Conservation (phyloP, 2,888 invertebrate species). For the Drosophila stalkeri region DNA sequence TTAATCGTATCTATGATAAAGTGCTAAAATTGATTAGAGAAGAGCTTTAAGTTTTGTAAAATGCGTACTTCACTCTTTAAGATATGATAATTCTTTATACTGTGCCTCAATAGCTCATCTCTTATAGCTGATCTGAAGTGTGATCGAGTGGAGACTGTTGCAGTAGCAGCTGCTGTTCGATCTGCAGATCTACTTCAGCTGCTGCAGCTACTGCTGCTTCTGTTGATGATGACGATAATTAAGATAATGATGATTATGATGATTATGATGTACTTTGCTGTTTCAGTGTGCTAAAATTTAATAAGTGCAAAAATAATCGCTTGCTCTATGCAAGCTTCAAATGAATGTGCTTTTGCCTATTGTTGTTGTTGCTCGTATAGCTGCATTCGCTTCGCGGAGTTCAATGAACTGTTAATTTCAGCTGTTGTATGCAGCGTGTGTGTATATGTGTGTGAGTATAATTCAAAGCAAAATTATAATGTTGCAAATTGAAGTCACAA, state of each 20-base stretch:
- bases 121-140: slow-evolving; percentile 35
- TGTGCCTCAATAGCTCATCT: slow-evolving; percentile 29
- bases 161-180: slow-evolving; percentile 40
- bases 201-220: neutral
- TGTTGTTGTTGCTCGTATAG: slow-evolving; percentile 42
- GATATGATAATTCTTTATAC: neutral
- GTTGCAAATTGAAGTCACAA: slow-evolving; percentile 62
- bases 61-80: neutral
- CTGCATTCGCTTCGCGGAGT: slow-evolving; percentile 40
- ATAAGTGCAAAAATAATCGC: slow-evolving; percentile 75
- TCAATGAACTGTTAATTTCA: slow-evolving; percentile 49
- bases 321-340: slow-evolving; percentile 69
- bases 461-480: slow-evolving; percentile 76
- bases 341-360: slow-evolving; percentile 59
- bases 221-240: slow-evolving; percentile 42
- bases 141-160: slow-evolving; percentile 40
- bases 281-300: slow-evolving; percentile 69
- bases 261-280: slow-evolving; percentile 52
- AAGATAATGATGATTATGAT: slow-evolving; percentile 46
- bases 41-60: neutral
- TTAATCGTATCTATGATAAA: neutral
- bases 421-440: slow-evolving; percentile 33
- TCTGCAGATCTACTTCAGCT: slow-evolving; percentile 20
- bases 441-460: slow-evolving; percentile 51
- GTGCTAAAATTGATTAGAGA: neutral